Evolutionary conservation across 92 coral and sea anemone species (phyloP), one percentile per base, ranked within the genome.

Genomic region (Zoanthus solanderi): DNA sequence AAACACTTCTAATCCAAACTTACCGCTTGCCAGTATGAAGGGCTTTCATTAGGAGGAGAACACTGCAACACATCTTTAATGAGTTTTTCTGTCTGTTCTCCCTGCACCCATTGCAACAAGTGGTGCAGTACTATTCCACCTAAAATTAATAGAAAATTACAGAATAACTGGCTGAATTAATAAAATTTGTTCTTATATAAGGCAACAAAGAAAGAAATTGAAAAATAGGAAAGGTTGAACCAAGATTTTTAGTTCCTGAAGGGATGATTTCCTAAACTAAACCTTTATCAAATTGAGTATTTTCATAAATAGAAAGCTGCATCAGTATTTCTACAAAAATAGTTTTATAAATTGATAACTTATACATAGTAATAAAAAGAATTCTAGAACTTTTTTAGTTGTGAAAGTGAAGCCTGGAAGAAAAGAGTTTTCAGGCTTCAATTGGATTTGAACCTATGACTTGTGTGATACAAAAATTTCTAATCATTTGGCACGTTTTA

Each of bases 11-110:
- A 32, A 5, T 28, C 47, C 10, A 8, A n/a, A 96, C 99, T 95
- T 91, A 97, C 98, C 68, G 99, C 98, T 37, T 97, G 99, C 99
- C 99, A 97, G 86, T 97, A 97, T 9, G 93, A 89, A 78, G 90
- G 91, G 47, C 95, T 97, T 18, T 97, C 98, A 84, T 91, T 89
- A 17, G 99, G 98, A 48, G 92, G 92, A 2, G 95, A 77, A 54
- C 88, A 91, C 88, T 94, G 95, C 6, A 94, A 54, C 17, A 95
- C 97, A 46, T 97, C 92, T 32, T 72, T 79, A 66, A 94, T 68
- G 28, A 88, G 91, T 77, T 80, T 95, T 45, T 95, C 97, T 32
- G 98, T 93, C 47, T 91, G 93, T 16, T 93, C 95, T 42, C 93
- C 93, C 88, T 95, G 96, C 46, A 96, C 94, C 99, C 99, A 97